Conservation (phyloP, 2,888 invertebrate genomes). For the Anthophora plumipes region DNA sequence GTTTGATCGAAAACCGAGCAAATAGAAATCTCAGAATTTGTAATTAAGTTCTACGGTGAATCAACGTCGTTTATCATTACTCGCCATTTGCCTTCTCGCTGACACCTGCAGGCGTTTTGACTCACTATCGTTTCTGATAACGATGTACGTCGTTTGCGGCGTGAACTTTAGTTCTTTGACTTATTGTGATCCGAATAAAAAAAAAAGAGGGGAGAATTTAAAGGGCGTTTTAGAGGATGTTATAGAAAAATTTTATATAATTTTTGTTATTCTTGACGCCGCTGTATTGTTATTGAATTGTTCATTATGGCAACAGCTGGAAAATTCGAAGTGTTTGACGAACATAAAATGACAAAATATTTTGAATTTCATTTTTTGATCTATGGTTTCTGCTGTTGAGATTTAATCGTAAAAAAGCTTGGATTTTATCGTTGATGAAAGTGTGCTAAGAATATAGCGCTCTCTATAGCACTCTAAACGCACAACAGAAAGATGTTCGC, state of each 20-base stretch:
- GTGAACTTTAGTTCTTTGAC: not conserved
- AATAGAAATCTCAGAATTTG: not conserved
- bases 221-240: not conserved
- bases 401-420: not conserved
- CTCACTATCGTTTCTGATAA: conserved; percentile 12
- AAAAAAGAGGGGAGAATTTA: not conserved
- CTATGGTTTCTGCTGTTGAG: too few relatives aligned
- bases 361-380: too few relatives aligned
- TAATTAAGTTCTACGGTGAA: not conserved
- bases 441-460: not conserved
- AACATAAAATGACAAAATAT: too few relatives aligned
- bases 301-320: not conserved
- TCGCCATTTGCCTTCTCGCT: conserved; percentile 39
- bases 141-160: not conserved
- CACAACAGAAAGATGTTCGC: not conserved
- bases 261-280: not conserved
- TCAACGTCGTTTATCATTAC: conserved; percentile 7
- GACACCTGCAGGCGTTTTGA: conserved; percentile 36
- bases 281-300: not conserved
- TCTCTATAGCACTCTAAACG: not conserved
- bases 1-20: not conserved
- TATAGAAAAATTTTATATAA: not conserved
- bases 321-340: too few relatives aligned
- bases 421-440: not conserved
- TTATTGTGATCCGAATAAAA: not conserved